Base-by-base conservation (phyloP, 2,888 invertebrate genomes). In the Timandra comae region DNA sequence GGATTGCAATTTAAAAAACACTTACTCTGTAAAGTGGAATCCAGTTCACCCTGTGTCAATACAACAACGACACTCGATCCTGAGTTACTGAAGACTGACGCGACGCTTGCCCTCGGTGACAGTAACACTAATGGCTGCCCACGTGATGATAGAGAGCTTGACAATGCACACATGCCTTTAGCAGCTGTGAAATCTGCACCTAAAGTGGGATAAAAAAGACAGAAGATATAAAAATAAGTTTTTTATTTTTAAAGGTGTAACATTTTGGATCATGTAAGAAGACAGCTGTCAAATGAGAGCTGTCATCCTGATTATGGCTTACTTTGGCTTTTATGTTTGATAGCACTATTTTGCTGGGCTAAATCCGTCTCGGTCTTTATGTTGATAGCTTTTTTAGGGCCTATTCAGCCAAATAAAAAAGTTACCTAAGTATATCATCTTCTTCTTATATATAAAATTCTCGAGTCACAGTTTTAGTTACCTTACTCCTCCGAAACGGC, bases 111-210 rank as follows among this genome's bases (percentile, higher is more conserved):
- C 5, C 90, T 82, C 0, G 91, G 90, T 41, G 91, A 88, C 37
- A 93, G 82, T 34, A 95, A 87, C 40, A 93, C 91, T 2, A 95
- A 70, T 0, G 90, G 90, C 46, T 93, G 93, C 7, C 92, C 91
- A 13, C 92, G 87, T 3, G 88, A 85, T 1, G 88, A 87, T 29
- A 94, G 88, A 41, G 94, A 93, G 39, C 88, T 89, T 1, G 93
- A 91, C 27, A 95, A 63, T 0, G 93, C 89, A 12, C 93, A 92
- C 45, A 95, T 91, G 26, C 94, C 94, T 77, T 94, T 93, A 0
- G 95, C 94, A 9, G 95, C 94, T 4, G 95, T 95, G 63, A 94
- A 95, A 78, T 95, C 95, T 0, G 94, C 93, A 21, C 93, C 93
- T 88, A 66, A 38, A 46, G 44, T 3, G 8, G 19, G 21, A 11